phyloP scores from a whole-genome alignment of 92 coral and sea anemone species.

The Parazoanthus darwini region DNA sequence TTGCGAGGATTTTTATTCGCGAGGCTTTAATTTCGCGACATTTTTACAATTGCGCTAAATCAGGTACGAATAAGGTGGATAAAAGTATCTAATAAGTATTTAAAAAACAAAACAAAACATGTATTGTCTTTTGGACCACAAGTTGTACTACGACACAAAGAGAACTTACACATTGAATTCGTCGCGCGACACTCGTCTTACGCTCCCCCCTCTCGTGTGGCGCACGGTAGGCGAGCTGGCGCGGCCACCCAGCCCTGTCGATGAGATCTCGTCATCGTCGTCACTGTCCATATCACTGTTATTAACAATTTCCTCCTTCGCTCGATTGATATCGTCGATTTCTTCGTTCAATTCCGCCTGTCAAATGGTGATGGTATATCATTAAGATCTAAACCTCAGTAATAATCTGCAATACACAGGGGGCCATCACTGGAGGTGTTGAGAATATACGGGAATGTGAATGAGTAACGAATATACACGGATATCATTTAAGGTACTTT shows the following conservation, averaged over 20 bases:
- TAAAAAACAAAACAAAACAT: no score
- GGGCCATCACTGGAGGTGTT: no score
- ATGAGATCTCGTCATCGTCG: conserved; percentile 77
- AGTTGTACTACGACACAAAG: neutral
- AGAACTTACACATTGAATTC: conserved; percentile 96
- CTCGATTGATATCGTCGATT: conserved; percentile 95
- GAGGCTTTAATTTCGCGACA: no score
- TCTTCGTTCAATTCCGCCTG: conserved; percentile 99
- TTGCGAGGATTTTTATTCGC: no score
- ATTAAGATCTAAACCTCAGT: neutral
- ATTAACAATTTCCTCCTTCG: conserved; percentile 78
- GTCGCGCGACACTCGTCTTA: conserved; percentile 73
- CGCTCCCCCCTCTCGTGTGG: conserved; percentile 71
- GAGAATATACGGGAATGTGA: no score
- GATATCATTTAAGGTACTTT: no score
- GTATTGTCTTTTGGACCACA: neutral
- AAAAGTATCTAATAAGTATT: no score
- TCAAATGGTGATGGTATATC: neutral
- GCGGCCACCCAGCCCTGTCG: conserved; percentile 80
- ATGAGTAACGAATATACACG: no score
- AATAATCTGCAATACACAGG: no score
- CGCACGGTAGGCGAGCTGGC: conserved; percentile 81
- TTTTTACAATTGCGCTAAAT: no score
- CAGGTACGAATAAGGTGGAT: no score
- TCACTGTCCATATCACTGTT: conserved; percentile 85